Base-by-base conservation (phyloP, 2,797 vertebrate species). In the Hirundo rustica region DNA sequence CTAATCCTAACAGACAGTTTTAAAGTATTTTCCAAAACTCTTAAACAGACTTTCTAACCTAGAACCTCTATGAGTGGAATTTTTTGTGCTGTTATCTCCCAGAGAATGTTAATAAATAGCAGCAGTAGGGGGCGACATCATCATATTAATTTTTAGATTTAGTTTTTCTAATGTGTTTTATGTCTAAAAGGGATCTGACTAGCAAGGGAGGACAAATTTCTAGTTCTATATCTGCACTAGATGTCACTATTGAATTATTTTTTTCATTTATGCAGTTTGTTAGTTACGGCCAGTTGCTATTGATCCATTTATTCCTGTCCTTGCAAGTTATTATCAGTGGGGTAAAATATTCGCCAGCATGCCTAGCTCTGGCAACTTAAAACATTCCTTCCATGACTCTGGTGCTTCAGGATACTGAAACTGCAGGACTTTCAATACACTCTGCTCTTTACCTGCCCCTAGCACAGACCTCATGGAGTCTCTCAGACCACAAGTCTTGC, bases 211-310 rank as follows among this genome's bases (percentile, higher is more conserved):
- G 26, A 81, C 21, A 67, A 66, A 61, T 18, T 54, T 72, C 68
- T 45, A 47, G 23, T 65, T 84, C 32, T 30, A 5, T 50, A 67
- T 40, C 26, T 25, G 71, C 97, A 92, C 68, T 93, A 97, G 97
- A 83, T 97, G 97, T 96, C 97, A 93, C 89, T 93, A 54, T 89
- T 96, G 81, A 85, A 76, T 89, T 86, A 38, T 48, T 89, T 54
- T 54, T 65, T 90, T 51, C 17, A 27, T 66, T 60, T 61, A 34
- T 20, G 14, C 7, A 20, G 23, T 57, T 92, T 57, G 30, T 50
- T 57, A 85, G 50, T 54, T 38, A 58, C 34, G 45, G 60, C 26
- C 85, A 30, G 22, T 44, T 77, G 27, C 57, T 64, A 11, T 13
- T 3, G 4, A 47, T 42, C 11, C 6, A 10, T 73, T 91, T 77